These are phyloP conservation scores for Disparrhopalites patrizii DNA, from an alignment of 2,888 invertebrate species.

Conservation along the genomic window DNA sequence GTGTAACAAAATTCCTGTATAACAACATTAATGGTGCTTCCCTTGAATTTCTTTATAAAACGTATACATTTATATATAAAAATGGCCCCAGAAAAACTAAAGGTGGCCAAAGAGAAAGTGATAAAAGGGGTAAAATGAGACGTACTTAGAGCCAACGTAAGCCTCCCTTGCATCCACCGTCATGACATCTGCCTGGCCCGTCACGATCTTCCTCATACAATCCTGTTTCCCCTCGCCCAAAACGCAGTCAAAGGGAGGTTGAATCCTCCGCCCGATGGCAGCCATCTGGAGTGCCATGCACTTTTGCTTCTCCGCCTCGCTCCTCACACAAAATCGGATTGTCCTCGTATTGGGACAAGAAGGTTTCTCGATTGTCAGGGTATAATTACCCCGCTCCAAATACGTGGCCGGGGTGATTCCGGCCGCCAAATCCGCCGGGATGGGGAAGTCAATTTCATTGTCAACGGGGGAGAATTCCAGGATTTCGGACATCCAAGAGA, in stretches of 20 bases:
- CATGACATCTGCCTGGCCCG: slow-evolving; percentile 66
- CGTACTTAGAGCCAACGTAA: slow-evolving; percentile 63
- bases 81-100: no score
- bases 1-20: no score
- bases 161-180: slow-evolving; percentile 69
- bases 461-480: slow-evolving; percentile 35
- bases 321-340: slow-evolving; percentile 63
- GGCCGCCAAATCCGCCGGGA: slow-evolving; percentile 40
- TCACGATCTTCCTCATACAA: slow-evolving; percentile 65
- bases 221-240: slow-evolving; percentile 61
- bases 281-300: slow-evolving; percentile 67
- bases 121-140: not conserved
- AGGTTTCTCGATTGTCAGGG: slow-evolving; percentile 51
- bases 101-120: not conserved
- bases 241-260: slow-evolving; percentile 75
- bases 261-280: slow-evolving; percentile 71
- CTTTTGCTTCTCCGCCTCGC: slow-evolving; percentile 65
- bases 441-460: slow-evolving; percentile 43
- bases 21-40: no score
- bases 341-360: slow-evolving; percentile 49
- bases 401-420: slow-evolving; percentile 44
- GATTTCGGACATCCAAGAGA: slow-evolving; percentile 43
- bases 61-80: no score
- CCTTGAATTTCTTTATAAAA: no score
- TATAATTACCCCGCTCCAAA: slow-evolving; percentile 51